A percentile compares a stretch with the other conserved stretches of the same genome.
Conservation (phyloP, 2,113 vertebrate genomes). For the Myiagra hebetior region DNA sequence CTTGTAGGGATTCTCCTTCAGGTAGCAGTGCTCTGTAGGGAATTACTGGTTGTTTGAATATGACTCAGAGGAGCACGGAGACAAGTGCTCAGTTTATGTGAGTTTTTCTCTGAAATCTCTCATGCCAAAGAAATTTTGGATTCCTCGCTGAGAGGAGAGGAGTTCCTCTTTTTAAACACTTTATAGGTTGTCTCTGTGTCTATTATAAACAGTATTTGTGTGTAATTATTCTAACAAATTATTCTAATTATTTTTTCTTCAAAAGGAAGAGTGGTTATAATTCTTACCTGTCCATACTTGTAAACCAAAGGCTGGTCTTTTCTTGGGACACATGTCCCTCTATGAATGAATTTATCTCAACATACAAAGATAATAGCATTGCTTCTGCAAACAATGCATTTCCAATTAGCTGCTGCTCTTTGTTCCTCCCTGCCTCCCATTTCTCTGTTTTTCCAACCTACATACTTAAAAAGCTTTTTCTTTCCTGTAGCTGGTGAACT, state of each 20-base stretch:
- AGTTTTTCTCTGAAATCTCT: not conserved
- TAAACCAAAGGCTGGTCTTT: not conserved
- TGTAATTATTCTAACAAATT: not conserved
- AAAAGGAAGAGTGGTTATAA: not conserved
- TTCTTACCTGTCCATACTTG: not conserved
- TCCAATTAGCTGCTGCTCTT: not conserved
- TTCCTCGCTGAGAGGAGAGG: not conserved
- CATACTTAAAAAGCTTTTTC: not conserved
- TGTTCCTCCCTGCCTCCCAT: not conserved
- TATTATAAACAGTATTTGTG: not conserved
- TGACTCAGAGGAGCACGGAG: not conserved
- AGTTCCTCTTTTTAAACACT: not conserved
- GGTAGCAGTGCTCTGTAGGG: not conserved
- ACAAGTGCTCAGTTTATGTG: accelerated
- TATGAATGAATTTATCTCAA: not conserved
- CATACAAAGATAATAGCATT: not conserved
- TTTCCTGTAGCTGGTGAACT: not conserved
- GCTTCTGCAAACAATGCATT: not conserved
- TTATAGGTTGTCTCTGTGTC: not conserved
- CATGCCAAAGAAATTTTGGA: not conserved
- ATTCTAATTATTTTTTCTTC: no score
- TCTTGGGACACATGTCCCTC: not conserved
- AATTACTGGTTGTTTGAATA: not conserved
- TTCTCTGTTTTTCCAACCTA: not conserved
- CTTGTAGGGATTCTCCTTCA: not conserved